Evolutionary conservation across 1,140 invertebrate genomes (phyloP).

Genomic region (Drosophila teissieri): DNA sequence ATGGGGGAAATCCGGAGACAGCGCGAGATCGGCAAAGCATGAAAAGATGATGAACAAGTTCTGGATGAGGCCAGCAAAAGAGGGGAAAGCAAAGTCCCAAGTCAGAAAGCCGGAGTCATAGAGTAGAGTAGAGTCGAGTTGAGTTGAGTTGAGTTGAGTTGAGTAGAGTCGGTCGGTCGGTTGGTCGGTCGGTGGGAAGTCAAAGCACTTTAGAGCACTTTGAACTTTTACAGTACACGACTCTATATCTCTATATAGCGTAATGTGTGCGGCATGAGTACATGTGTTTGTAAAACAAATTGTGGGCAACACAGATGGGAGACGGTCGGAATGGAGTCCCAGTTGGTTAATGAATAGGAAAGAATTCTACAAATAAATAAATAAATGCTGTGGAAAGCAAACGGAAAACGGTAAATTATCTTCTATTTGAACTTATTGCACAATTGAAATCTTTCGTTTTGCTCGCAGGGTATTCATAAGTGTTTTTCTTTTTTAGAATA

Average conservation of each 20-base stretch:
- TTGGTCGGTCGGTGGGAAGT: slow-evolving; percentile 47
- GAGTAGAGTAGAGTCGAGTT: neutral
- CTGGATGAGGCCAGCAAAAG: neutral
- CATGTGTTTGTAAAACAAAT: slow-evolving; percentile 30
- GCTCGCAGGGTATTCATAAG: neutral
- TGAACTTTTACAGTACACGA: slow-evolving; percentile 50
- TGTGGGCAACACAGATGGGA: slow-evolving; percentile 12
- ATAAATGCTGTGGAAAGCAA: slow-evolving; percentile 23
- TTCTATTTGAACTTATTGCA: slow-evolving; percentile 20
- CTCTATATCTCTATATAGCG: slow-evolving; percentile 19
- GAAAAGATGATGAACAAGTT: slow-evolving; percentile 57
- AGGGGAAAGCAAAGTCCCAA: slow-evolving; percentile 19
- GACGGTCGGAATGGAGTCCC: slow-evolving; percentile 3
- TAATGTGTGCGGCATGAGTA: slow-evolving; percentile 12
- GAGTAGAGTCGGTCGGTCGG: too few relatives aligned
- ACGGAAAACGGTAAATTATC: slow-evolving; percentile 26
- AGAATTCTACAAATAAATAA: slow-evolving; percentile 46
- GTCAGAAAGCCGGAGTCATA: slow-evolving; percentile 14
- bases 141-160: too few relatives aligned
- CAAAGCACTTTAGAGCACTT: slow-evolving; percentile 78
- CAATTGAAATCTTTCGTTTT: slow-evolving; percentile 7
- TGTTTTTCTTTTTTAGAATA: too few relatives aligned
- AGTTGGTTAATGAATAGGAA: slow-evolving; percentile 58
- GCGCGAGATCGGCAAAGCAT: slow-evolving; percentile 37
- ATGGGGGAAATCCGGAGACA: slow-evolving; percentile 21